Evolutionary conservation across 2,797 vertebrate genomes (phyloP).

Genomic region (Tadarida brasiliensis): DNA sequence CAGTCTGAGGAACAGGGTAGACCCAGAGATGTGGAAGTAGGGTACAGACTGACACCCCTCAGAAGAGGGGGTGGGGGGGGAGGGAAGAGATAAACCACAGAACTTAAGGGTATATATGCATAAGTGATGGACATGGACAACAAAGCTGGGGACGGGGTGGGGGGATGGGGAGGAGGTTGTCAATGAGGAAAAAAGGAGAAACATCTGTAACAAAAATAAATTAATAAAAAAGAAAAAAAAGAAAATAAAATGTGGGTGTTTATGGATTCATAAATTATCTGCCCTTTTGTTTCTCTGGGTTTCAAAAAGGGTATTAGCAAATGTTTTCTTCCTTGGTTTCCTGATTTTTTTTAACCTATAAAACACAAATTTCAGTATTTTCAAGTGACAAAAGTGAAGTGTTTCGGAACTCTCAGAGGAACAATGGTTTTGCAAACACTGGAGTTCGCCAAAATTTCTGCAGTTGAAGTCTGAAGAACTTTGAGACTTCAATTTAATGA

Average conservation of each 20-base stretch:
- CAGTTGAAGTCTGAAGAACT: neutral
- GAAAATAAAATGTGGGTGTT: neutral
- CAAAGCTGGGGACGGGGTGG: too few species aligned
- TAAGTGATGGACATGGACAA: too few species aligned
- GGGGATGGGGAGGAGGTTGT: too few species aligned
- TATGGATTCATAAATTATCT: neutral
- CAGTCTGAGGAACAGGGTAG: too few species aligned
- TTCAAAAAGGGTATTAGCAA: neutral
- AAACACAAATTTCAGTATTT: constrained; percentile 32
- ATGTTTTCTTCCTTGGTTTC: neutral
- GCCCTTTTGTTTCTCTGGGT: neutral
- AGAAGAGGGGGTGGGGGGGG: too few species aligned
- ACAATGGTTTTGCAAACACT: neutral
- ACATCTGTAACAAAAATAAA: too few species aligned
- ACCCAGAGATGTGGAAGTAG: too few species aligned
- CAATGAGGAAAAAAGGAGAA: too few species aligned
- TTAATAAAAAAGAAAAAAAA: too few species aligned
- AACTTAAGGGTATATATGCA: too few species aligned
- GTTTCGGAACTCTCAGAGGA: constrained; percentile 18
- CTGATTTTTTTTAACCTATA: neutral
- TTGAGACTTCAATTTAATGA: constrained; percentile 45
- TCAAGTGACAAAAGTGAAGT: constrained; percentile 17
- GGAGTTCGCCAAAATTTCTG: constrained; percentile 20
- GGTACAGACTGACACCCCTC: too few species aligned
- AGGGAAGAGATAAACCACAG: too few species aligned